Percentiles rank a stretch among this genome's conserved stretches.
Conservation (phyloP, 2,888 invertebrate species). For the Drosophila acutilabella region DNA sequence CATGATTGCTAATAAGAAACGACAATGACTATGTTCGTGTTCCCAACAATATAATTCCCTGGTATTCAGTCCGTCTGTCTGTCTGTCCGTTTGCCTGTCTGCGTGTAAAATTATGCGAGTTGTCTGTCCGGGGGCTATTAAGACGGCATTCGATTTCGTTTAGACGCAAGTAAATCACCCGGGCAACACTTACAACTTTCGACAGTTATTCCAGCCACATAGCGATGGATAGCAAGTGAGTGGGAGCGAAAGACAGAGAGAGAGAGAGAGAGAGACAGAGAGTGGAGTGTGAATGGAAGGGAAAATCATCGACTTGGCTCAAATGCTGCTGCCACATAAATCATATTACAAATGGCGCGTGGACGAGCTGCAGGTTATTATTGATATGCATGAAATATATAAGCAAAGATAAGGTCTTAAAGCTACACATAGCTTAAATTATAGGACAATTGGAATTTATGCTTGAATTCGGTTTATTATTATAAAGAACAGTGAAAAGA, state of each 20-base stretch:
- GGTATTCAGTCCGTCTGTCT: slow-evolving; percentile 6
- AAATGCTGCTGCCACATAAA: slow-evolving; percentile 69
- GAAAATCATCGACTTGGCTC: slow-evolving; percentile 30
- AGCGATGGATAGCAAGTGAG: not conserved
- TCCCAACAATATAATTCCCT: not conserved
- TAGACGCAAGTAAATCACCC: slow-evolving; percentile 70
- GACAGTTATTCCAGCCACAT: slow-evolving; percentile 76
- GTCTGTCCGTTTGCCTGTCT: slow-evolving; percentile 44
- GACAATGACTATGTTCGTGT: slow-evolving; percentile 10
- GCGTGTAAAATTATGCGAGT: slow-evolving; percentile 71
- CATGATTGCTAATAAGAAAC: slow-evolving; percentile 64
- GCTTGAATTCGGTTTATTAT: not conserved
- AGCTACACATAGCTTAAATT: slow-evolving; percentile 31
- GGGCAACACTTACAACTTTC: slow-evolving; percentile 79
- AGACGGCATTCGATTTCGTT: slow-evolving; percentile 79
- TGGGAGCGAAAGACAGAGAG: not conserved
- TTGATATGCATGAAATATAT: slow-evolving; percentile 58
- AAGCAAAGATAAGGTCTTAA: slow-evolving; percentile 51
- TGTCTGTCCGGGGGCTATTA: slow-evolving; percentile 76
- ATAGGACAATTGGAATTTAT: slow-evolving; percentile 1
- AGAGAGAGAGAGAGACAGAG: slow-evolving; percentile 1
- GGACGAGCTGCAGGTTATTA: slow-evolving; percentile 58
- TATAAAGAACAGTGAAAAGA: no score
- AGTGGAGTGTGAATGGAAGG: slow-evolving; percentile 3
- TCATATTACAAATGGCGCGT: slow-evolving; percentile 72